Percentiles rank a stretch among this genome's conserved stretches.
phyloP scores from a whole-genome alignment of 2,888 invertebrate species.

The Euplagia quadripunctaria region DNA sequence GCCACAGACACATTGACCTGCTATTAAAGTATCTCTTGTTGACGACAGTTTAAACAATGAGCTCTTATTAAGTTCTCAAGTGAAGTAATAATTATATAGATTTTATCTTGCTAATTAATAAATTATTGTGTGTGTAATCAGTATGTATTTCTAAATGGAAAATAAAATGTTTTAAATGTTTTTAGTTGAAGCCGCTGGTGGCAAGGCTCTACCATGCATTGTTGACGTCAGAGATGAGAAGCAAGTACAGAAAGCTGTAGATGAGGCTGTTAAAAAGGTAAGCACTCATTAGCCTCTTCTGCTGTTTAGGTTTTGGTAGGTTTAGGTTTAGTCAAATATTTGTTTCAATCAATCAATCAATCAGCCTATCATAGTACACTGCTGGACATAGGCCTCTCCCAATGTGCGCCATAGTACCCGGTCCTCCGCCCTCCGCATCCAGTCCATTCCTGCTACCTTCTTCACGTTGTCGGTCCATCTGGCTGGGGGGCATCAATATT shows the following conservation, averaged over 20 bases:
- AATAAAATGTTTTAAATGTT: slow-evolving; percentile 35
- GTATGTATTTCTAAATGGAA: neutral
- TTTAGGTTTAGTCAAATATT: too few species aligned
- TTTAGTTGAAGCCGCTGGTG: slow-evolving; percentile 94
- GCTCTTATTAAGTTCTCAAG: neutral
- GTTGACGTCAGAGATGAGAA: slow-evolving; percentile 96
- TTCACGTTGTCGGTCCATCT: too few species aligned
- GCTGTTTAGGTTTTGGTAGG: too few species aligned
- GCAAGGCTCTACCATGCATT: slow-evolving; percentile 94
- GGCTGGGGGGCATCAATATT: too few species aligned
- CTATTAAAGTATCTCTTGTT: slow-evolving; percentile 33
- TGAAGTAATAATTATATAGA: neutral
- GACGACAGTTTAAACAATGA: slow-evolving; percentile 4
- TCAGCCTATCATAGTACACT: too few species aligned
- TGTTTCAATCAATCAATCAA: too few species aligned
- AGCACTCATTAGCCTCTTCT: neutral
- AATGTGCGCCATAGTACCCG: too few species aligned
- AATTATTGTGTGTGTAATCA: neutral
- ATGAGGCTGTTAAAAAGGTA: slow-evolving; percentile 91
- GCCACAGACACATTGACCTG: slow-evolving; percentile 40
- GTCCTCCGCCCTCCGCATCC: too few species aligned
- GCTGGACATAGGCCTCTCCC: too few species aligned
- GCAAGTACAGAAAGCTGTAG: slow-evolving; percentile 91
- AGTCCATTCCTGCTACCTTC: too few species aligned
- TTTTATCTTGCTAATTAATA: neutral